Conservation (phyloP, 1,140 invertebrate genomes). For the Lucilia cuprina region DNA sequence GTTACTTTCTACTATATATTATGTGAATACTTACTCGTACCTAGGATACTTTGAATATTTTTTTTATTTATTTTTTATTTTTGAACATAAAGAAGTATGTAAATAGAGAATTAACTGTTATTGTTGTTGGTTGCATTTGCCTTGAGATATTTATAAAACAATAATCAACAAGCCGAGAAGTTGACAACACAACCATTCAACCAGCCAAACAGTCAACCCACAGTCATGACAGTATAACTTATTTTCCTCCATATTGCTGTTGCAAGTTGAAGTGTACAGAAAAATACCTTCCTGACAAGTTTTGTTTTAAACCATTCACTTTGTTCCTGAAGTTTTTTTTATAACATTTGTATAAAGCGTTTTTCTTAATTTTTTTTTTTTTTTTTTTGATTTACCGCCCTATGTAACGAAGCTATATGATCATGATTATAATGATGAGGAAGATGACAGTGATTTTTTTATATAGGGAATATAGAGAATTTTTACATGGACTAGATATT, state of each 20-base stretch:
- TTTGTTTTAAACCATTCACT: background rate
- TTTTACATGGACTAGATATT: too few relatives aligned
- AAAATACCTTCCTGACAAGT: background rate
- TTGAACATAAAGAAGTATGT: background rate
- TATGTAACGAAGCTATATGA: background rate
- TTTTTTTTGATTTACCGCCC: background rate
- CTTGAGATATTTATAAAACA: background rate
- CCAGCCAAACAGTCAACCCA: background rate
- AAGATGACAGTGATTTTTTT: background rate
- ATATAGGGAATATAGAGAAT: background rate
- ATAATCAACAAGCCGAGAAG: background rate
- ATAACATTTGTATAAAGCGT: background rate
- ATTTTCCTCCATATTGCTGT: background rate
- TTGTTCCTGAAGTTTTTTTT: background rate
- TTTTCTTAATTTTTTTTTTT: background rate
- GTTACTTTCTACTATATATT: background rate
- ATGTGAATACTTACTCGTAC: too few relatives aligned
- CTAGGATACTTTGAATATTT: background rate
- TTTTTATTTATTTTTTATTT: too few relatives aligned
- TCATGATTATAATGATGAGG: background rate
- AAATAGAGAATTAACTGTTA: slow-evolving; percentile 15
- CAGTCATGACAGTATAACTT: background rate
- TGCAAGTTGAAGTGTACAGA: background rate
- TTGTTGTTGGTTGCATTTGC: background rate
- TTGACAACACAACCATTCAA: background rate